Base-by-base conservation (phyloP, 1,140 invertebrate genomes). In the Pogonomyrmex barbatus region DNA sequence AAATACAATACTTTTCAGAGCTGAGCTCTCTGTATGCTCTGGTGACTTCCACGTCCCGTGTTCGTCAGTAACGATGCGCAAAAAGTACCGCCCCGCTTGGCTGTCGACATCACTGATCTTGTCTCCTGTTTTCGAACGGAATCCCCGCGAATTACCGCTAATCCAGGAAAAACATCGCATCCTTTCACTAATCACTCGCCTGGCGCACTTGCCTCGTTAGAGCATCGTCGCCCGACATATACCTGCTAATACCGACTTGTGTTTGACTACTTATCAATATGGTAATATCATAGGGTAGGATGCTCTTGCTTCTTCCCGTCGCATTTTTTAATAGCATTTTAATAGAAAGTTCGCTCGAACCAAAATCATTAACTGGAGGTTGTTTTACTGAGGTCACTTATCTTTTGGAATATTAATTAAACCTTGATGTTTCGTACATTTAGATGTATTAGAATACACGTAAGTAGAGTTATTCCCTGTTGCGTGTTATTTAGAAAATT, bases 151-250 rank as follows among this genome's bases (percentile, higher is more conserved):
- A 70, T 24, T 58, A 50, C 47, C 47, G 89, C 77, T 90, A 88
- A 90, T 85, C 58, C 50, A 68, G 33, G 45, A 88, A 81, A 81
- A 87, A 90, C 62, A 81, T 90, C 88, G 78, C 89, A 79, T 86
- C 71, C 86, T 79, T 90, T 78, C 75, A 88, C 88, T 90, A 90
- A 90, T 88, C 88, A 63, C 45, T 52, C 33, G 52, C 56, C 30
- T 47, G 60, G 30, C 85, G 36, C 47, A 12, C 30, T 83, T 60
- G 79, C 85, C 85, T 89, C 65, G 85, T 90, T 89, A 85, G 88
- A 88, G 76, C 73, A 0, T 73, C 76, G 47, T 50, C 52, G 45
- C 30, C 77, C 62, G n/a, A 42, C 10, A 62, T 47, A 36, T 47
- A 36, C 65, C 52, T 30, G 24, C 58, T 12, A 68, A 52, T 33